Evolutionary conservation across 2,797 vertebrate genomes (phyloP).

Genomic region (Carduelis carduelis): DNA sequence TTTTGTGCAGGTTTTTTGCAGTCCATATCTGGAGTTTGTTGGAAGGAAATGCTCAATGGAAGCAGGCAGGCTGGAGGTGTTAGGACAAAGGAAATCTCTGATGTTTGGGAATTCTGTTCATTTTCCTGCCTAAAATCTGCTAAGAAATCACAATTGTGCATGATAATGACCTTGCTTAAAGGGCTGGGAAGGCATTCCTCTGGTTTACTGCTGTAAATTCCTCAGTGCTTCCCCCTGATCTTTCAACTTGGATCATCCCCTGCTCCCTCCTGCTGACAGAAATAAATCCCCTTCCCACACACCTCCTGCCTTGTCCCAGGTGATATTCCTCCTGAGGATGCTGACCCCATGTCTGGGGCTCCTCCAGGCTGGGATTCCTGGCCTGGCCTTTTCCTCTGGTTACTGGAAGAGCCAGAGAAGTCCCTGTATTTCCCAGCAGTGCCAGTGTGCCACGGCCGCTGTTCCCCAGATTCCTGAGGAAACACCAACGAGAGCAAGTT

Average conservation of each 20-base stretch:
- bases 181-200: too few species aligned
- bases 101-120: not conserved
- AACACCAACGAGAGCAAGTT: not conserved
- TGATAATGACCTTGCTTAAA: not conserved
- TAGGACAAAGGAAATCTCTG: not conserved
- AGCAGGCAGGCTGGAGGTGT: not conserved
- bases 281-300: accelerated
- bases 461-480: not conserved
- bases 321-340: not conserved
- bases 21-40: not conserved
- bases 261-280: not conserved
- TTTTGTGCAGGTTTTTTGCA: not conserved
- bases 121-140: not conserved
- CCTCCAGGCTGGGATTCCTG: not conserved
- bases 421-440: not conserved
- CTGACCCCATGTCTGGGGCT: not conserved
- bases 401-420: not conserved
- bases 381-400: not conserved
- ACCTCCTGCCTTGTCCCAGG: too few species aligned
- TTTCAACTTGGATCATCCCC: not conserved
- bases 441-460: not conserved
- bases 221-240: too few species aligned
- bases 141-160: not conserved
- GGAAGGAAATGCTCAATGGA: not conserved
- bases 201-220: not conserved